These are phyloP conservation scores for Rhynchophorus ferrugineus DNA, from an alignment of 1,140 invertebrate genomes.

Conservation along the genomic window DNA sequence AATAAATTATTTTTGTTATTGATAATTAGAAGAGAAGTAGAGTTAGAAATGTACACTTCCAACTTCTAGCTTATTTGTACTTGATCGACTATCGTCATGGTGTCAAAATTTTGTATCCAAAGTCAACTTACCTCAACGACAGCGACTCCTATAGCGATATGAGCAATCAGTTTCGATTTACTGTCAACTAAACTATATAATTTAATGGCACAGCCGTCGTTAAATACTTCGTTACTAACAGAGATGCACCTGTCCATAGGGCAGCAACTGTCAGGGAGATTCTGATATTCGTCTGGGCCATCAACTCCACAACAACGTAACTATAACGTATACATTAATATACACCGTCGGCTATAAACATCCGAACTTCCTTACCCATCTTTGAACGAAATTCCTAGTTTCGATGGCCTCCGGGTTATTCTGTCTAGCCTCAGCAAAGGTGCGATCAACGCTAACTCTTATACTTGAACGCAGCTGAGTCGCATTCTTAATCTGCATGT, in stretches of 20 bases:
- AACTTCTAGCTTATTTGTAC: background rate
- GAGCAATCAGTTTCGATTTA: constrained; percentile 51
- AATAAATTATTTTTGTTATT: background rate
- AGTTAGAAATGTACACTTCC: background rate
- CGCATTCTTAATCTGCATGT: constrained; percentile 37
- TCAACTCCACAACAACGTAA: constrained; percentile 54
- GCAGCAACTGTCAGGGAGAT: constrained; percentile 28
- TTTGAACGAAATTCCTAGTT: constrained; percentile 47
- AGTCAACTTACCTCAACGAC: constrained; percentile 52
- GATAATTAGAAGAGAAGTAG: background rate
- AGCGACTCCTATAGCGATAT: constrained; percentile 57
- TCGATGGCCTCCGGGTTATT: constrained; percentile 28
- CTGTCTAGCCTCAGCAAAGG: constrained; percentile 41
- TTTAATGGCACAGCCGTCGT: constrained; percentile 22
- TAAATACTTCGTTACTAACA: constrained; percentile 8
- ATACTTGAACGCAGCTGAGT: constrained; percentile 13
- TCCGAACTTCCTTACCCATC: constrained; percentile 43
- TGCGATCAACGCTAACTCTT: constrained; percentile 26
- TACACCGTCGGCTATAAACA: background rate
- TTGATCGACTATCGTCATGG: background rate
- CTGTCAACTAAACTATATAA: constrained; percentile 43
- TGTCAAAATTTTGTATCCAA: background rate
- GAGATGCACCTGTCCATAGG: constrained; percentile 2
- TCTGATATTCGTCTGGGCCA: constrained; percentile 40
- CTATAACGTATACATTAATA: constrained; percentile 16